These are phyloP conservation scores for Camelus dromedarius DNA, from an alignment of 2,113 vertebrate species.

Conservation along the genomic window DNA sequence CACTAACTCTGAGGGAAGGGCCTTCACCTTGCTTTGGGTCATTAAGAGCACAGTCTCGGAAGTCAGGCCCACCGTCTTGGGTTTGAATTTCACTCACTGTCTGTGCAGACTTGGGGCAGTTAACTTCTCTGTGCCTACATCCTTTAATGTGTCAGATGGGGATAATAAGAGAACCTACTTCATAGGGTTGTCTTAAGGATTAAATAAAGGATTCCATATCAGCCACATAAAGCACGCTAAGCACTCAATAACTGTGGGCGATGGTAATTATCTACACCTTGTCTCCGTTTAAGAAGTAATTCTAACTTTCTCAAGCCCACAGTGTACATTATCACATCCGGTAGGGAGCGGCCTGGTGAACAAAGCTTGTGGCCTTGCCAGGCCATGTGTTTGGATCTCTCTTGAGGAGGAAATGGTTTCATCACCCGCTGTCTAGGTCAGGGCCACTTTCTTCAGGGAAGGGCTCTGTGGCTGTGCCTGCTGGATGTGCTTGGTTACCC, in stretches of 20 bases:
- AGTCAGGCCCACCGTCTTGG: neutral
- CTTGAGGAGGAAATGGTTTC: slow-evolving; percentile 71
- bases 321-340: slow-evolving; percentile 44
- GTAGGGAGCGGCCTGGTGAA: slow-evolving; percentile 66
- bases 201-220: slow-evolving; percentile 3
- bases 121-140: neutral
- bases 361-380: slow-evolving; percentile 71
- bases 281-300: slow-evolving; percentile 30
- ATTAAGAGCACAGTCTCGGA: neutral
- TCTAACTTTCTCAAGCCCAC: slow-evolving; percentile 56
- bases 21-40: neutral
- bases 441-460: slow-evolving; percentile 72
- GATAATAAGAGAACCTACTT: neutral
- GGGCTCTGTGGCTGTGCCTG: neutral
- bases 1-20: neutral
- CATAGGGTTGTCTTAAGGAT: slow-evolving; percentile 7
- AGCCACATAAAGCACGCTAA: neutral
- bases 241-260: neutral
- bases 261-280: slow-evolving; percentile 24
- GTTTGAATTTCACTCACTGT: neutral
- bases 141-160: neutral
- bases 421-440: slow-evolving; percentile 64
- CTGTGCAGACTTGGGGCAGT: neutral
- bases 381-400: neutral
- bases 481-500: neutral